Percentiles rank a stretch among this genome's conserved stretches.
phyloP scores from a whole-genome alignment of 2,797 vertebrate species.

The Apodemus agrarius region DNA sequence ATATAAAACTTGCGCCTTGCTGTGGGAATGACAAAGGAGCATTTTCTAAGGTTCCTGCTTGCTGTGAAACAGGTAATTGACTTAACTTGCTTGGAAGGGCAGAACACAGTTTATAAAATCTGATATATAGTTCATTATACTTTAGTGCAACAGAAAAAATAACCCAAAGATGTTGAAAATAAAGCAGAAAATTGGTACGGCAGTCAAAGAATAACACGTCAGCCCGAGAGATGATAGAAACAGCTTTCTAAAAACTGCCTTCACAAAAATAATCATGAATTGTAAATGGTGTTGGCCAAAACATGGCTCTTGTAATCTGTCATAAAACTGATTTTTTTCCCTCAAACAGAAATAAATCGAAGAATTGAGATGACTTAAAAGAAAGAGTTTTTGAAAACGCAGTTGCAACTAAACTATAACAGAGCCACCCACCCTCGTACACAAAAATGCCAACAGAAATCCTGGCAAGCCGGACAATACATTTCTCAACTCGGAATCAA shows the following conservation, averaged over 20 bases:
- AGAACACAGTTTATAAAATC: slow-evolving; percentile 43
- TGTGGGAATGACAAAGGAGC: not conserved
- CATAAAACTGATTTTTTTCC: not conserved
- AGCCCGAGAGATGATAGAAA: slow-evolving; percentile 45
- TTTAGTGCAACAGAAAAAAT: slow-evolving; percentile 47
- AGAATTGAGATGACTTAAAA: slow-evolving; percentile 60
- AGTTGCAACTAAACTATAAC: slow-evolving; percentile 38
- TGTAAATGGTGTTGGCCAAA: slow-evolving; percentile 55
- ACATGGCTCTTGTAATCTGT: slow-evolving; percentile 28
- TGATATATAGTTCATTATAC: slow-evolving; percentile 16
- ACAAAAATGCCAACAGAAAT: slow-evolving; percentile 42
- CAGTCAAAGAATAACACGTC: slow-evolving; percentile 49
- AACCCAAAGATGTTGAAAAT: slow-evolving; percentile 34
- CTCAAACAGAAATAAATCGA: slow-evolving; percentile 56
- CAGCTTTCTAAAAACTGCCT: slow-evolving; percentile 50
- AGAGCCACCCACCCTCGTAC: not conserved
- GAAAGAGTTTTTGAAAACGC: slow-evolving; percentile 7
- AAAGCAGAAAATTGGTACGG: slow-evolving; percentile 8
- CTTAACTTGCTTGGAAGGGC: slow-evolving; percentile 34
- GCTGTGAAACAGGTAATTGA: slow-evolving; percentile 52
- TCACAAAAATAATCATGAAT: slow-evolving; percentile 41
- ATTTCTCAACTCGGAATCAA: slow-evolving; percentile 36
- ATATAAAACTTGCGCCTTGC: not conserved
- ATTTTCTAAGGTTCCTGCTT: not conserved
- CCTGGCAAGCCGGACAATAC: slow-evolving; percentile 12